Percentiles rank a stretch among this genome's conserved stretches.
These are phyloP conservation scores for Planiliza haematocheilus DNA, from an alignment of 2,113 vertebrate species.

Conservation along the genomic window DNA sequence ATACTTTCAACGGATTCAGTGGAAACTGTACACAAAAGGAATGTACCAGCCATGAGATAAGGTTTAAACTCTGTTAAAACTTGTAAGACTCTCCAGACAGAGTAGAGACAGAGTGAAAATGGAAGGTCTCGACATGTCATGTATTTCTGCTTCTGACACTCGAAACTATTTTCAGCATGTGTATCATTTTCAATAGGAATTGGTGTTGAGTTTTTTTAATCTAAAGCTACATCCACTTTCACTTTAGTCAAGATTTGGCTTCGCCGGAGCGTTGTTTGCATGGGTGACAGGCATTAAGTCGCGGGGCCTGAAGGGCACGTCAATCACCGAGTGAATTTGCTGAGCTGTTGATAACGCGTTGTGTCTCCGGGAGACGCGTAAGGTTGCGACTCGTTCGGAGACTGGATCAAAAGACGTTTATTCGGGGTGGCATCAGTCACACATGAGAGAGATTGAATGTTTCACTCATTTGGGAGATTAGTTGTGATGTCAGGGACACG, in stretches of 20 bases:
- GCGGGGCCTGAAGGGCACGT: conserved; percentile 49
- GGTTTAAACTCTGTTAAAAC: not conserved
- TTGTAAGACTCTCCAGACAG: not conserved
- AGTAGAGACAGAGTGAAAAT: not conserved
- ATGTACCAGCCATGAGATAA: not conserved
- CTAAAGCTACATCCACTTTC: not conserved
- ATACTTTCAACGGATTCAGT: not conserved
- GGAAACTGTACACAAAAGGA: conserved; percentile 4
- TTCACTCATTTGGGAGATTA: conserved; percentile 75
- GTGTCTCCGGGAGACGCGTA: conserved; percentile 57
- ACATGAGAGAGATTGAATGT: conserved; percentile 67
- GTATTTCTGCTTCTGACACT: not conserved
- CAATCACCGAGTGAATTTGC: conserved; percentile 66
- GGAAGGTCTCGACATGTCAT: not conserved
- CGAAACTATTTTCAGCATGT: not conserved
- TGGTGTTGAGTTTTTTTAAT: not conserved
- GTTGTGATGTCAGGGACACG: conserved; percentile 65
- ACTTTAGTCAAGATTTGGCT: conserved; percentile 1
- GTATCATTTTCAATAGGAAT: no score
- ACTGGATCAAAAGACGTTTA: conserved; percentile 67
- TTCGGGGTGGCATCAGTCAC: conserved; percentile 51
- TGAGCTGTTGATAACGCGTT: conserved; percentile 62
- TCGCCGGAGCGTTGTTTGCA: conserved; percentile 16
- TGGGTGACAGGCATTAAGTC: conserved; percentile 45
- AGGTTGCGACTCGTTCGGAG: conserved; percentile 70